A percentile compares a stretch with the other conserved stretches of the same genome.
Conservation (phyloP, 2,113 vertebrate species). For the Actinemys pallida region DNA sequence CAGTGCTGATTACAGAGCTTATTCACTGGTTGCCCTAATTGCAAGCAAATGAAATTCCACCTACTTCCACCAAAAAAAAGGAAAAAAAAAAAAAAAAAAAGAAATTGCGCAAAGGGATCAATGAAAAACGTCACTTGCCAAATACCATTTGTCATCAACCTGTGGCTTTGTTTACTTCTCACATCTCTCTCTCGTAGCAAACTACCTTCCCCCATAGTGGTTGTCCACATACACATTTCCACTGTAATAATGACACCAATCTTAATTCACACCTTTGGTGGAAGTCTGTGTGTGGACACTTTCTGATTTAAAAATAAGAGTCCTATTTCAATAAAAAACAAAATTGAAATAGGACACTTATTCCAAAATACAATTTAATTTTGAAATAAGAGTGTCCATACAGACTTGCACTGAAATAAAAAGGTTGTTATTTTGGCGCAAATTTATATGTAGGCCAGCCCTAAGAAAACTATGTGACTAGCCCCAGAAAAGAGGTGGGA, state of each 20-base stretch:
- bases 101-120: neutral
- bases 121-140: neutral
- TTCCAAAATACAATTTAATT: neutral
- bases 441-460: neutral
- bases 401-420: neutral
- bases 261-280: constrained; percentile 20
- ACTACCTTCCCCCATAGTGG: neutral
- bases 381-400: neutral
- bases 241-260: neutral
- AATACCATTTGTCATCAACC: neutral
- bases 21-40: neutral
- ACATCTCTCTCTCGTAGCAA: neutral
- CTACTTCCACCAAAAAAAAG: neutral
- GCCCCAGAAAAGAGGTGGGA: neutral
- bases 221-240: constrained; percentile 35
- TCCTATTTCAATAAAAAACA: neutral
- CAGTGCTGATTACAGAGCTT: neutral
- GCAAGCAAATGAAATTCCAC: neutral
- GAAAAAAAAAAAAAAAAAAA: neutral
- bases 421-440: neutral
- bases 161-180: neutral
- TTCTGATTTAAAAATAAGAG: neutral
- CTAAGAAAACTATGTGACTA: neutral
- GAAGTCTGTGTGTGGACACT: neutral
- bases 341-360: neutral